phyloP scores from a whole-genome alignment of 1,140 invertebrate species.

The Laupala kohalensis region DNA sequence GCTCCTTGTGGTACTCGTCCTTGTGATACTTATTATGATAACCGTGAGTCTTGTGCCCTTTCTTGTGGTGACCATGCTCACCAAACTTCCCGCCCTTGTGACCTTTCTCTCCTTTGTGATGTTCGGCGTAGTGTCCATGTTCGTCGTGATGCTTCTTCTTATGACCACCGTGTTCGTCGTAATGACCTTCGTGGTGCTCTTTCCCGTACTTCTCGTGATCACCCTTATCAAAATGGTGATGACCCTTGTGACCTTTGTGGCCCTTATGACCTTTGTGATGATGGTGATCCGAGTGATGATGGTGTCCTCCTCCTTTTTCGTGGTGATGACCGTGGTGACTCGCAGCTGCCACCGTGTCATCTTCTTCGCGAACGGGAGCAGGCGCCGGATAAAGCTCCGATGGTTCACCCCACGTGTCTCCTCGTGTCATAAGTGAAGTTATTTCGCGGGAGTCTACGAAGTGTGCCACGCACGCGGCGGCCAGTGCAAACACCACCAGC shows the following conservation, averaged over 20 bases:
- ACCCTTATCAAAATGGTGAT: slow-evolving; percentile 48
- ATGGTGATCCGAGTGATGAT: slow-evolving; percentile 41
- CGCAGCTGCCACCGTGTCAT: not conserved
- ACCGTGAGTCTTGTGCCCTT: slow-evolving; percentile 50
- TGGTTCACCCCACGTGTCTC: too few relatives aligned
- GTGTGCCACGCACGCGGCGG: too few relatives aligned
- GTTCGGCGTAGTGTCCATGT: slow-evolving; percentile 46
- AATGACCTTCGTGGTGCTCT: slow-evolving; percentile 47
- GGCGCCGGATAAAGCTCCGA: too few relatives aligned
- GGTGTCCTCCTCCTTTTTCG: slow-evolving; percentile 39
- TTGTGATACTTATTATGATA: slow-evolving; percentile 48
- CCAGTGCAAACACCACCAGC: too few relatives aligned
- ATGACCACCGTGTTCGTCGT: slow-evolving; percentile 57
- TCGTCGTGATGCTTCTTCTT: slow-evolving; percentile 64
- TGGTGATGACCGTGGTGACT: slow-evolving; percentile 23
- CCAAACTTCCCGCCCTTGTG: slow-evolving; percentile 59
- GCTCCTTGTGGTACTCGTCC: slow-evolving; percentile 69
- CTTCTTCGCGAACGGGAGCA: too few relatives aligned
- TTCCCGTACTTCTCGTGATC: slow-evolving; percentile 42
- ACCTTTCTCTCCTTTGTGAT: slow-evolving; percentile 58
- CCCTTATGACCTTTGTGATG: slow-evolving; percentile 41
- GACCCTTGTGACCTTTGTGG: slow-evolving; percentile 40
- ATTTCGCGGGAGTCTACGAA: too few relatives aligned
- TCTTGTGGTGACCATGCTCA: slow-evolving; percentile 43
- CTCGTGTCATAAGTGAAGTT: too few relatives aligned